Conservation (phyloP, 2,113 vertebrate species). For the Nothobranchius kuhntae region DNA sequence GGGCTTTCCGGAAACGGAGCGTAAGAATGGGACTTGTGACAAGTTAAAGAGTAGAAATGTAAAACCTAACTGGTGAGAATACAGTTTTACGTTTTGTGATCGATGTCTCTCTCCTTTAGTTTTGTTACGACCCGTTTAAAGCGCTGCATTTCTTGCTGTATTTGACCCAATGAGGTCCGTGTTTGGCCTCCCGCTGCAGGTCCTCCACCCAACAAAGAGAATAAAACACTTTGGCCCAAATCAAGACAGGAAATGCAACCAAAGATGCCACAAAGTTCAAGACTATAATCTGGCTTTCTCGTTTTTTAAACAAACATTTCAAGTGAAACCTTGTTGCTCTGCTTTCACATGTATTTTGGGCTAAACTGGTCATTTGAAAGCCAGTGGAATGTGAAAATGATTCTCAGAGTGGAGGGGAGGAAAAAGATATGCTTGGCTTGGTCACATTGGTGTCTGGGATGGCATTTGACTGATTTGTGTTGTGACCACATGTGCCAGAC, state of each 20-base stretch:
- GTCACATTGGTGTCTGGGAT: constrained; percentile 71
- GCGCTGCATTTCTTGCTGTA: neutral
- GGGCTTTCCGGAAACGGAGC: neutral
- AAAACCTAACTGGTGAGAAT: too few relatives aligned
- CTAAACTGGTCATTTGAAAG: constrained; percentile 83
- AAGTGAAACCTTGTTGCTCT: constrained; percentile 24
- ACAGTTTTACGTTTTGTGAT: too few relatives aligned
- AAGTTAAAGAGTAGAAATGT: too few relatives aligned
- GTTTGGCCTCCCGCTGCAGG: neutral
- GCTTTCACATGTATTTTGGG: constrained; percentile 71
- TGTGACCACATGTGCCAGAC: constrained; percentile 72
- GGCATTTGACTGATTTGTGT: constrained; percentile 75
- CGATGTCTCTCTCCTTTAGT: neutral
- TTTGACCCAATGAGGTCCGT: neutral
- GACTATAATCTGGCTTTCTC: constrained; percentile 26
- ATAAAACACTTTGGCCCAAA: constrained; percentile 6
- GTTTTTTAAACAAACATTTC: constrained; percentile 8
- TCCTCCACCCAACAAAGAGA: neutral
- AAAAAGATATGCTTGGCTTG: constrained; percentile 73
- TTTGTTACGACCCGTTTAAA: neutral
- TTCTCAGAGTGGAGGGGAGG: constrained; percentile 79
- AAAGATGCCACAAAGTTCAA: constrained; percentile 43
- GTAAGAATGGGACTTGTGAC: too few relatives aligned
- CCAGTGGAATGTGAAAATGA: constrained; percentile 81
- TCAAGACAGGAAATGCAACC: constrained; percentile 31